Evolutionary conservation across 2,797 vertebrate genomes (phyloP), one percentile per base, ranked within the genome.

Genomic region (Apodemus agrarius): DNA sequence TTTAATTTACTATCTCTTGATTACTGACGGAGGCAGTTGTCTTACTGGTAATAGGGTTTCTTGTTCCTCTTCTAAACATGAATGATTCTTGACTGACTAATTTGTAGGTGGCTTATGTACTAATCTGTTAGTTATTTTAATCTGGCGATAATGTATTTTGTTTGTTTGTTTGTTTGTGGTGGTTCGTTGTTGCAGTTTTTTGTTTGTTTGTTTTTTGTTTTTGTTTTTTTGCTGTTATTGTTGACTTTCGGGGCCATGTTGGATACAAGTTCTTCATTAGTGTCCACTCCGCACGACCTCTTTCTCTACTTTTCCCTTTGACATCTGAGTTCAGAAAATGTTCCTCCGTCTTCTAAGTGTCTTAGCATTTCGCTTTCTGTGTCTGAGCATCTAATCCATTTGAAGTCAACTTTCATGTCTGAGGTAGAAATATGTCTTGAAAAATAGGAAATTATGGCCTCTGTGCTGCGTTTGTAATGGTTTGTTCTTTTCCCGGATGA

Each of bases 361-460:
- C 40, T 81, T 61, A 49, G 61, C 59, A 61, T 88, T 94, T 91
- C 76, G 40, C 5, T 69, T 83, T 96, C 78, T 13, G 59, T 75
- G 54, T 63, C 81, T 76, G 78, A 65, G 29, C n/a, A 69, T 87
- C 65, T 69, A 16, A 69, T 52, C 21, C 46, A 72, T 72, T 72
- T 37, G 46, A 72, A 72, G 84, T 37, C 84, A 72, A 29, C 46
- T 34, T 49, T 87, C 84, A 37, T 72, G 46, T 86, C 34, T 54
- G 65, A 54, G 12, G 46, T 52, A 52, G 19, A 69, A 69, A 69
- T 24, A 86, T 49, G n/a, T 86, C 69, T 69, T 86, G 59, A 65
- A 65, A 65, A 94, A 54, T 17, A 89, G 80, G 76, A 87, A 94
- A 57, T 9, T 65, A 46, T 17, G 69, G 72, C 26, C n/a, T 49